Evolutionary conservation across 1,140 invertebrate species (phyloP), one percentile per base, ranked within the genome.

Genomic region (Drosophila jambulina): DNA sequence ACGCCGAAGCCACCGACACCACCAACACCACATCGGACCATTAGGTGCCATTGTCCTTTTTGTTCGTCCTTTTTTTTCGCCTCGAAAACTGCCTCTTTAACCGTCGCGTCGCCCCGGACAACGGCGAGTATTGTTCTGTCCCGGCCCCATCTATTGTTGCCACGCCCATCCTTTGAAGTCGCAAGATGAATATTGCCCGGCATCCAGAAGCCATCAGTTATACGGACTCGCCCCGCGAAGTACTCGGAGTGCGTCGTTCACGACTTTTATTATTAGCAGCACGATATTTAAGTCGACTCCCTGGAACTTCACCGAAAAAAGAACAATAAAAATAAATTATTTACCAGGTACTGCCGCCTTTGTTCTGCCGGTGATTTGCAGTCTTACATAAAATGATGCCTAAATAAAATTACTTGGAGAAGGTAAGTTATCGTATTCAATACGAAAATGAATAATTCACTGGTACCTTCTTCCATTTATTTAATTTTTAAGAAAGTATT

Each of bases 31-130:
- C 69, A 78, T 81, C 80, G 77, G 72, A 58, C 84, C 78, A 84
- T 87, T 87, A 88, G 80, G 65, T 80, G 77, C 84, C 57, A 75
- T 88, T 87, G 83, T 87, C 80, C 82, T 65, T 83, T 45, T 58
- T 51, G 34, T 38, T 34, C 19, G 67, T 58, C 43, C 21, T 64
- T 62, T 68, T 74, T 51, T 29, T 21, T 10, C 29, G 48, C 34
- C 45, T 23, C 43, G 23, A 59, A 72, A 72, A 71, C 53, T 36
- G 69, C n/a, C 69, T 72, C 70, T 54, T 72, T 72, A 72, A 36
- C 43, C 67, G 46, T 60, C n/a, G 67, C 67, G 51, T 69, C 21
- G 68, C 51, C 65, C 65, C 21, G 64, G 60, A 45, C 43, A 46
- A 63, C 59, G 53, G 17, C 21, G 63, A 38, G 48, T 54, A 72